Conservation (phyloP, 2,113 vertebrate genomes). For the Tupaia tana region DNA sequence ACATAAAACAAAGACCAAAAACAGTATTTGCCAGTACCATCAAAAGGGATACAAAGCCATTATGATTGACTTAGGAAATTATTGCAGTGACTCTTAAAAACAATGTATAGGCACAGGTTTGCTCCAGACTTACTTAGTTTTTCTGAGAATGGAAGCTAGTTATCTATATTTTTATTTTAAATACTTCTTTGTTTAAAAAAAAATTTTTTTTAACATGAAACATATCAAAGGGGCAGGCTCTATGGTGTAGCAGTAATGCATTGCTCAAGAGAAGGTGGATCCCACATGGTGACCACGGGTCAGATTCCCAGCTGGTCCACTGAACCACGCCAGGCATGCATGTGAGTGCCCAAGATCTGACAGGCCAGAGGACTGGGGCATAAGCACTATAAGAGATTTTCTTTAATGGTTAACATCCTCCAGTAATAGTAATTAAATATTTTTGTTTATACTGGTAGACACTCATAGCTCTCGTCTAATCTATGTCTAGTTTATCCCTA, state of each 20-base stretch:
- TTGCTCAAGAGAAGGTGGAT: no score
- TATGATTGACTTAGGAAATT: slow-evolving; percentile 51
- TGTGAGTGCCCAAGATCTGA: no score
- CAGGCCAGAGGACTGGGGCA: no score
- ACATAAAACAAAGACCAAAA: neutral
- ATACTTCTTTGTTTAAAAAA: slow-evolving; percentile 1
- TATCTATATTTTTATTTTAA: slow-evolving; percentile 46
- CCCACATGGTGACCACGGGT: no score
- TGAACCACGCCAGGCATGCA: no score
- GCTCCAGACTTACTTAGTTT: neutral
- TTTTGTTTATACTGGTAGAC: neutral
- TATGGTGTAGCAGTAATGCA: no score
- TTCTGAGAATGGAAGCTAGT: neutral
- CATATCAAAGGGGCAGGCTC: neutral
- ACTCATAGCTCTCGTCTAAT: no score
- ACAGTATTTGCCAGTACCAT: neutral
- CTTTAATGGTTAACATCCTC: neutral
- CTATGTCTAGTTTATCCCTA: no score
- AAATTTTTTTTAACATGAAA: neutral
- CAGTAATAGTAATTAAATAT: neutral
- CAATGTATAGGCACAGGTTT: neutral
- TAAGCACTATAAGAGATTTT: neutral
- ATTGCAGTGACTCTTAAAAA: neutral
- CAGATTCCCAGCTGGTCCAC: no score
- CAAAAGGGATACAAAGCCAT: slow-evolving; percentile 13